Evolutionary conservation across 2,797 vertebrate genomes (phyloP).

Genomic region (Microctenopoma stevenorrisi): DNA sequence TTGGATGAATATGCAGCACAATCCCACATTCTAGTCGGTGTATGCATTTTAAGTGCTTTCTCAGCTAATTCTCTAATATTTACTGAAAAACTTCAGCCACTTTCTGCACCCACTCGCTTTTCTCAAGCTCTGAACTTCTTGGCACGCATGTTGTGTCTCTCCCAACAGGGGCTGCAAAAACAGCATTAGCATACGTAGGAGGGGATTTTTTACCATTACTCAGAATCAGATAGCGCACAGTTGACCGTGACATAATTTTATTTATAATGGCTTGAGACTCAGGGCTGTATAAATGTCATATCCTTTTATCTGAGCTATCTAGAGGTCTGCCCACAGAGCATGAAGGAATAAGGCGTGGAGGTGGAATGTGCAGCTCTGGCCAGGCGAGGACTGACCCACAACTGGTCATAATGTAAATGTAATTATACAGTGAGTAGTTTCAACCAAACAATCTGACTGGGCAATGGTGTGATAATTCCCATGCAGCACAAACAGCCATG

Average conservation of each 20-base stretch:
- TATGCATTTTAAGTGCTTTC: conserved; percentile 35
- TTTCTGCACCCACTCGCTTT: conserved; percentile 57
- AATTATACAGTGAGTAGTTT: conserved; percentile 54
- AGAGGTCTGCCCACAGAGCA: conserved; percentile 58
- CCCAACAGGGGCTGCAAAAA: conserved; percentile 67
- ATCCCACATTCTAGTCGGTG: conserved; percentile 4
- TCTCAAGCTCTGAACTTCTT: conserved; percentile 66
- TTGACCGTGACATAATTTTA: conserved; percentile 76
- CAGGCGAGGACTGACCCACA: conserved; percentile 38
- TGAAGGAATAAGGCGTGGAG: conserved; percentile 50
- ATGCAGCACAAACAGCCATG: conserved; percentile 18
- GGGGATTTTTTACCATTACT: conserved; percentile 70
- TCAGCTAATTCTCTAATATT: conserved; percentile 49
- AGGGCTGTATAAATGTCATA: conserved; percentile 52
- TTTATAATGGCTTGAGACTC: conserved; percentile 76
- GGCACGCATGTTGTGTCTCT: conserved; percentile 58
- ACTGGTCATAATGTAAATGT: conserved; percentile 46
- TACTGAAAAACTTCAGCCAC: conserved; percentile 36
- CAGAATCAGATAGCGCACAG: conserved; percentile 74
- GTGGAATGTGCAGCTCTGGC: conserved; percentile 21
- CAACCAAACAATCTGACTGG: conserved; percentile 55
- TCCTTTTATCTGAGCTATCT: conserved; percentile 64
- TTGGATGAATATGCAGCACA: conserved; percentile 5
- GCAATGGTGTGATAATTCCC: conserved; percentile 26
- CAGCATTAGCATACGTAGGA: conserved; percentile 74